These are phyloP conservation scores for Spea hammondii DNA, from an alignment of 2,797 vertebrate genomes.

Conservation along the genomic window DNA sequence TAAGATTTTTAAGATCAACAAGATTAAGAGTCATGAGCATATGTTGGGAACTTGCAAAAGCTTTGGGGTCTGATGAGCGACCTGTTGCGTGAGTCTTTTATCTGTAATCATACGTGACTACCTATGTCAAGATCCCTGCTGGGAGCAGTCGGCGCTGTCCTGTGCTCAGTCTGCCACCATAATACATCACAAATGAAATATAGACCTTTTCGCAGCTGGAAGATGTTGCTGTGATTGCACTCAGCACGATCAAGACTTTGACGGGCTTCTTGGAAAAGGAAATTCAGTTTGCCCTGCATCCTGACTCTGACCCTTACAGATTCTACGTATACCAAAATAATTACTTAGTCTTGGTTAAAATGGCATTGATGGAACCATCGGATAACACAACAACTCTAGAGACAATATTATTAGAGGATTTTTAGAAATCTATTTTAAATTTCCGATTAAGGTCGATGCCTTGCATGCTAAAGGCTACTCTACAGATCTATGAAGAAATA, in stretches of 20 bases:
- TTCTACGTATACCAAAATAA: neutral
- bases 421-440: too few species aligned
- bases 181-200: conserved; percentile 12
- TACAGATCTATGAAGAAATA: too few species aligned
- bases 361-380: neutral
- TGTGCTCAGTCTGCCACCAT: neutral
- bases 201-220: conserved; percentile 8
- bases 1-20: too few species aligned
- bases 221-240: conserved; percentile 9
- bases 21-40: too few species aligned
- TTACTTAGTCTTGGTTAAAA: neutral
- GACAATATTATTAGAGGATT: too few species aligned
- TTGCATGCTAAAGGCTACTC: too few species aligned
- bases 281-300: neutral
- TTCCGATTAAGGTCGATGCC: too few species aligned
- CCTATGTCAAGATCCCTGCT: neutral
- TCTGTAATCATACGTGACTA: neutral
- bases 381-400: neutral
- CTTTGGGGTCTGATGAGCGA: neutral
- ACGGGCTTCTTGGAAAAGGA: neutral
- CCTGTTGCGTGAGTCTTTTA: neutral
- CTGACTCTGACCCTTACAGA: neutral
- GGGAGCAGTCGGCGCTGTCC: neutral
- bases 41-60: neutral
- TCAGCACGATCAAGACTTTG: neutral